These are phyloP conservation scores for Ophioninae sp. DNA, from an alignment of 2,888 invertebrate genomes.

Conservation along the genomic window DNA sequence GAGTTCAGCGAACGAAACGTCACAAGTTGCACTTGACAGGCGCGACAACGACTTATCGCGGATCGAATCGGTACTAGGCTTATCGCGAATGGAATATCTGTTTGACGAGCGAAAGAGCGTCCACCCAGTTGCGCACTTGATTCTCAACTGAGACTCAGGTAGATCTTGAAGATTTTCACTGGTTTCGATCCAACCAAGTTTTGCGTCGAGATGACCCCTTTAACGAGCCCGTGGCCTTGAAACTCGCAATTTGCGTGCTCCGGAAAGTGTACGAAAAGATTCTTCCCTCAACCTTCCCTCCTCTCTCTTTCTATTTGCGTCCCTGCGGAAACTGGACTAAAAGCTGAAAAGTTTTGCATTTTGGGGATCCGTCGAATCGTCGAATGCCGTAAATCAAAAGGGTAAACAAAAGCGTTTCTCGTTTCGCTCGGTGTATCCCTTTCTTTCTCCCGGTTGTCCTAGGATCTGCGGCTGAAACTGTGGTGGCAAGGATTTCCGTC, in stretches of 20 bases:
- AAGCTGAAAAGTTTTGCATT: constrained; percentile 12
- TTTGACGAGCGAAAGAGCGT: constrained; percentile 54
- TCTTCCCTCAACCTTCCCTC: neutral
- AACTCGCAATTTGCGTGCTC: constrained; percentile 76
- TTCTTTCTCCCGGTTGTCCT: constrained; percentile 39
- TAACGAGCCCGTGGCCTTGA: constrained; percentile 71
- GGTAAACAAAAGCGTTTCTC: constrained; percentile 60
- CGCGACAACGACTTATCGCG: constrained; percentile 6
- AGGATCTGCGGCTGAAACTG: constrained; percentile 57
- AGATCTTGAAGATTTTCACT: constrained; percentile 49
- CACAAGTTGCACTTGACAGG: constrained; percentile 27
- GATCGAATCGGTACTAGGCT: constrained; percentile 9
- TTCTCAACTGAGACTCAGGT: constrained; percentile 76
- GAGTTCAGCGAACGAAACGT: neutral
- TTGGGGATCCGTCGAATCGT: constrained; percentile 28
- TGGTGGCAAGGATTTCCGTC: constrained; percentile 56
- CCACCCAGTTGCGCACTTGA: constrained; percentile 72
- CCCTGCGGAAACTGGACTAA: constrained; percentile 27
- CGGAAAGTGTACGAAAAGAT: constrained; percentile 44
- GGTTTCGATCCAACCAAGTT: constrained; percentile 26
- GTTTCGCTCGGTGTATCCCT: constrained; percentile 59
- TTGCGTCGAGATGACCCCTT: constrained; percentile 53
- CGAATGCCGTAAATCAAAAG: constrained; percentile 75
- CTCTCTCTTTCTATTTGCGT: neutral
- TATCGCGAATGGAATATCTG: constrained; percentile 16